Evolutionary conservation across 1,140 invertebrate species (phyloP).

Genomic region (Semibalanus balanoides): DNA sequence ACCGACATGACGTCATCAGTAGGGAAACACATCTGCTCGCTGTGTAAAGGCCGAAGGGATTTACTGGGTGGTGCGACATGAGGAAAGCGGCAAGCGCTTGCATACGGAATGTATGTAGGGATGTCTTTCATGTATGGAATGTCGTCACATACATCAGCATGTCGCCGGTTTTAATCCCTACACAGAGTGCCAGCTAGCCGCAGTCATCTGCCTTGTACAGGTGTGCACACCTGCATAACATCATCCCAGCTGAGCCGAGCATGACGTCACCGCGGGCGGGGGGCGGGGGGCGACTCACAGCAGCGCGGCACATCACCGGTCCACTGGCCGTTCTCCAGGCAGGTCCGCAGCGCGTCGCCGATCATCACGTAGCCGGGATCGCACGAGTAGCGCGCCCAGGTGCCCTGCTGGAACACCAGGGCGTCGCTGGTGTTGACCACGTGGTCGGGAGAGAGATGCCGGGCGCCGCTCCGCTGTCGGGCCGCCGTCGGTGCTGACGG

Average conservation of each 20-base stretch:
- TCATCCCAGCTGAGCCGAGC: background rate
- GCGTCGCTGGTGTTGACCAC: background rate
- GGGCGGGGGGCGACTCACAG: background rate
- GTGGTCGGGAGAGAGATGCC: background rate
- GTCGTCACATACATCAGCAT: no score
- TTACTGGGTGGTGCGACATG: no score
- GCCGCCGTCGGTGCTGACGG: no score
- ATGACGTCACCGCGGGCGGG: no score
- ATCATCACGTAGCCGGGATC: background rate
- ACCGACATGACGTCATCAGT: no score
- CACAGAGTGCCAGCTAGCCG: no score
- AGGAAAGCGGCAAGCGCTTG: no score
- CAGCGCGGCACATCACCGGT: background rate
- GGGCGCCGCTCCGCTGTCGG: background rate
- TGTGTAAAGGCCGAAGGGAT: no score
- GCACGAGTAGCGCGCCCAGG: background rate
- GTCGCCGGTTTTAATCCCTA: no score
- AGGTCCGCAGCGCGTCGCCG: background rate
- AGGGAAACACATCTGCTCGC: no score
- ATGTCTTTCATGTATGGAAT: no score
- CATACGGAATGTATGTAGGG: no score
- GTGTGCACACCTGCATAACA: background rate
- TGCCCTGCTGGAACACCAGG: background rate
- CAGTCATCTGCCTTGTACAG: background rate
- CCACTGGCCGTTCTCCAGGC: background rate